Percentiles rank a stretch among this genome's conserved stretches.
These are phyloP conservation scores for Rhinolophus ferrumequinum DNA, from an alignment of 2,113 vertebrate genomes.

Conservation along the genomic window DNA sequence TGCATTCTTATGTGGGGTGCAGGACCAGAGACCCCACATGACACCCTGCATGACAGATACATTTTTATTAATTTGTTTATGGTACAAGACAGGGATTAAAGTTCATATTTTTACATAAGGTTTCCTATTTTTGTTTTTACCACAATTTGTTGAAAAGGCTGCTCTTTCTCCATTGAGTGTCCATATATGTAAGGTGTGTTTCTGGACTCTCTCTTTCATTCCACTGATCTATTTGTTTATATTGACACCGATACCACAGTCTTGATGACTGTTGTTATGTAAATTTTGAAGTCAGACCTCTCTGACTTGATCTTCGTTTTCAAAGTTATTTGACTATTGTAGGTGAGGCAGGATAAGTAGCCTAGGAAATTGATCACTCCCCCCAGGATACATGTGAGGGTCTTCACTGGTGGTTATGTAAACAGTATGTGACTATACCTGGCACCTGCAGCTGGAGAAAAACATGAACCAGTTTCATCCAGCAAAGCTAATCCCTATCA, in stretches of 20 bases:
- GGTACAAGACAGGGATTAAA: not conserved
- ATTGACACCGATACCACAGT: not conserved
- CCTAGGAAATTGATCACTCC: no score
- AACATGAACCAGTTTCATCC: no score
- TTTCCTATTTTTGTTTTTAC: not conserved
- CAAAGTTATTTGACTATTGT: not conserved
- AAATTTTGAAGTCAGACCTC: not conserved
- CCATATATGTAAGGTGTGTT: not conserved
- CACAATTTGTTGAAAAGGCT: not conserved
- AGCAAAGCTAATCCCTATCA: no score
- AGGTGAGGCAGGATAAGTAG: not conserved
- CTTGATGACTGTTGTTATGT: not conserved
- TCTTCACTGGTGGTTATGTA: no score
- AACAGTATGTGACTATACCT: no score
- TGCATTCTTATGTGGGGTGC: no score
- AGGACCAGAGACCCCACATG: no score
- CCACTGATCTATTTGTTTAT: not conserved
- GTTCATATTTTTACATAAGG: not conserved
- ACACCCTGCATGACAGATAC: not conserved
- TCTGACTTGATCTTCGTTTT: not conserved
- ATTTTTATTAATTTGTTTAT: not conserved
- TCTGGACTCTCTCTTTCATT: not conserved
- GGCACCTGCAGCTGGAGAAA: no score
- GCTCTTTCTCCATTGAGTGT: not conserved
- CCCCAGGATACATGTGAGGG: no score